phyloP scores from a whole-genome alignment of 2,113 vertebrate species.

The Holacanthus passer region DNA sequence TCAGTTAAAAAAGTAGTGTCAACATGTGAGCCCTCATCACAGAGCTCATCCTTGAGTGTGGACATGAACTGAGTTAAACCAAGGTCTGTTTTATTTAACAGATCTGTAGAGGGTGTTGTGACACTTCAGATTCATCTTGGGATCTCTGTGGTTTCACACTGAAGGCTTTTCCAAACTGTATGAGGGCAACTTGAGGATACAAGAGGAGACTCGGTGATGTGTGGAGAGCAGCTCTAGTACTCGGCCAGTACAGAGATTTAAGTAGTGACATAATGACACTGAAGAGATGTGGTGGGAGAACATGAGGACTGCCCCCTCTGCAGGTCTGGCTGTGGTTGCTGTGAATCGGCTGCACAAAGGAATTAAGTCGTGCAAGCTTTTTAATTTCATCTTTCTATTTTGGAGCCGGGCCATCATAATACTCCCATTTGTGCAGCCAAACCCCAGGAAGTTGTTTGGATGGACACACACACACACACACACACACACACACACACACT shows the following conservation, averaged over 20 bases:
- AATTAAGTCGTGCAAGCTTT: slow-evolving; percentile 45
- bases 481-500: slow-evolving; percentile 15
- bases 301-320: not conserved
- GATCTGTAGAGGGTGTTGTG: too few relatives aligned
- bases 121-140: not conserved
- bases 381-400: slow-evolving; percentile 55
- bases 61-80: not conserved
- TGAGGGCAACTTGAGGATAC: slow-evolving; percentile 7
- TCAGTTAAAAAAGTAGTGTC: too few relatives aligned
- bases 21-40: not conserved
- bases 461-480: not conserved
- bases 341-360: slow-evolving; percentile 34
- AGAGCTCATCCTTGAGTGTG: not conserved
- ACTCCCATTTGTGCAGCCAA: slow-evolving; percentile 42
- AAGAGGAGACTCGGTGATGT: not conserved
- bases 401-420: slow-evolving; percentile 48
- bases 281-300: slow-evolving; percentile 22
- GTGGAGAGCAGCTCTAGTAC: not conserved
- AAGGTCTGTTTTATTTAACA: too few relatives aligned
- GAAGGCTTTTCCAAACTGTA: not conserved
- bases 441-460: slow-evolving; percentile 43
- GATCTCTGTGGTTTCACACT: not conserved
- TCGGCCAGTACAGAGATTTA: slow-evolving; percentile 23
- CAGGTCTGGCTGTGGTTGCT: slow-evolving; percentile 14
- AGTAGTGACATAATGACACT: slow-evolving; percentile 38